A percentile compares a stretch with the other conserved stretches of the same genome.
Conservation (phyloP, 2,113 vertebrate species). For the Phalacrocorax brasilianus region DNA sequence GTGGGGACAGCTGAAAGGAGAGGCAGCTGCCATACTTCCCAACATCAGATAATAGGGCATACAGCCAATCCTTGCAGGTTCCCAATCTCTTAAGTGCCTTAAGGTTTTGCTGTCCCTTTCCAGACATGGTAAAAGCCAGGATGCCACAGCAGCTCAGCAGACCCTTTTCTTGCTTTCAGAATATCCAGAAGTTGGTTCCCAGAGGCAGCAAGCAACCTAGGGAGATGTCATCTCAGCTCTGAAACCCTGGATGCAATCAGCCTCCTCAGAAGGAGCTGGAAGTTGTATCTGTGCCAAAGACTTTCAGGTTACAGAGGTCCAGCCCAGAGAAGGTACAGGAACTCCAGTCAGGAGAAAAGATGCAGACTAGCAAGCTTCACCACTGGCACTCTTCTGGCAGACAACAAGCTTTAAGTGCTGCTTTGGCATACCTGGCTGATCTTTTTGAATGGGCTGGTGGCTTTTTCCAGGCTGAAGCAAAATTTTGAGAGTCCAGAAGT, state of each 20-base stretch:
- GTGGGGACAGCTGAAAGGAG: not conserved
- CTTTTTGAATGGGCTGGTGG: not conserved
- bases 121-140: not conserved
- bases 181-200: not conserved
- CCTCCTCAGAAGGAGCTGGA: not conserved
- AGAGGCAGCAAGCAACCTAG: not conserved
- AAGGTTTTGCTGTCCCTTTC: not conserved
- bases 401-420: not conserved
- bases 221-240: not conserved
- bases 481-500: not conserved
- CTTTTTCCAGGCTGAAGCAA: not conserved
- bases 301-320: not conserved
- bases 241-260: not conserved
- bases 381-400: not conserved
- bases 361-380: not conserved
- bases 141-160: not conserved
- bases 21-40: not conserved
- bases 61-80: not conserved
- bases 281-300: not conserved
- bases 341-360: not conserved
- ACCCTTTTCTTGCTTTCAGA: not conserved
- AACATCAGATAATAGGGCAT: not conserved
- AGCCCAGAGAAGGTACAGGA: not conserved
- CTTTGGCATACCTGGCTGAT: not conserved
- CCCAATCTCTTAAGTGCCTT: not conserved